These are phyloP conservation scores for Phaethon lepturus DNA, from an alignment of 2,113 vertebrate genomes.

Conservation along the genomic window DNA sequence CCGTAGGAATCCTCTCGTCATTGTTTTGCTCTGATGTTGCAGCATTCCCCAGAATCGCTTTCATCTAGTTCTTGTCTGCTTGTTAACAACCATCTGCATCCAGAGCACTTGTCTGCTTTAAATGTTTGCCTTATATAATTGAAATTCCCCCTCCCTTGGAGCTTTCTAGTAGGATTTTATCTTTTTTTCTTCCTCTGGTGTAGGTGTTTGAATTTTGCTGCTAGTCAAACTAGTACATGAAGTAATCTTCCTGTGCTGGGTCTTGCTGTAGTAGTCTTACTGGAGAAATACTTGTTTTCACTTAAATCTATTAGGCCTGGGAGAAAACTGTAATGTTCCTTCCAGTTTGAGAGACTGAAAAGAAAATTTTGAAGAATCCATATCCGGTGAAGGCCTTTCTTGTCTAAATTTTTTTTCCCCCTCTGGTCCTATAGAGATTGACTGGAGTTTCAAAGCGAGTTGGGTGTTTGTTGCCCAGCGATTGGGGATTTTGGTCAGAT, in stretches of 20 bases:
- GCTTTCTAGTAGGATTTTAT: not conserved
- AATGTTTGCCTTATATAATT: not conserved
- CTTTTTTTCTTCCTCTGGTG: not conserved
- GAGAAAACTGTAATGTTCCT: not conserved
- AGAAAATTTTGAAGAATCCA: not conserved
- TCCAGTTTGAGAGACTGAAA: not conserved
- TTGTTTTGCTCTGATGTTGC: not conserved
- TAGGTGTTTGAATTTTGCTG: constrained; percentile 1
- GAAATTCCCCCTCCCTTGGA: not conserved
- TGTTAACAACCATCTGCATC: not conserved
- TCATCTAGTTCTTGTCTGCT: not conserved
- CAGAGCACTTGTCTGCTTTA: not conserved
- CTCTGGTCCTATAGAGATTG: not conserved
- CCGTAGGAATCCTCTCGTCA: not conserved
- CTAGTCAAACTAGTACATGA: not conserved
- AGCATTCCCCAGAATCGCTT: not conserved
- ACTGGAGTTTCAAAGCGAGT: not conserved
- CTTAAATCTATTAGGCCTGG: not conserved
- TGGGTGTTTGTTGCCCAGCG: not conserved
- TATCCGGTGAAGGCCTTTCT: not conserved
- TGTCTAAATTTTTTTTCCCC: accelerated
- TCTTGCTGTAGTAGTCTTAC: not conserved
- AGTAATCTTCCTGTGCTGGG: not conserved
- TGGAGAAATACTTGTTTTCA: not conserved
- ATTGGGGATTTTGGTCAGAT: not conserved